Evolutionary conservation across 1,140 invertebrate species (phyloP).

Genomic region (Bacillus rossius): DNA sequence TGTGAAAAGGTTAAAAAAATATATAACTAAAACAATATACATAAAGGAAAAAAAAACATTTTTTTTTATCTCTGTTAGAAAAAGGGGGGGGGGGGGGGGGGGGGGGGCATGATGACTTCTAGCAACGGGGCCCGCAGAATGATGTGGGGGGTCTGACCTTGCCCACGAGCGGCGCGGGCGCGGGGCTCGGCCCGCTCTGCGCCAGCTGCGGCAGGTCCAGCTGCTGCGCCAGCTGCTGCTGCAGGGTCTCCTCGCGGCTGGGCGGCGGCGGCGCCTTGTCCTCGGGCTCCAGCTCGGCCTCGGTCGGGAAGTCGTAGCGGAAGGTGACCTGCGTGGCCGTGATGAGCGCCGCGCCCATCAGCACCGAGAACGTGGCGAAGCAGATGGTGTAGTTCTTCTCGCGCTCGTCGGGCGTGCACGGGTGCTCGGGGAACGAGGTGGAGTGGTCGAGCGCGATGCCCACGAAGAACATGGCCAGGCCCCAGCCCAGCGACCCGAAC

Average conservation of each 20-base stretch:
- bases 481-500: constrained; percentile 98
- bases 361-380: constrained; percentile 94
- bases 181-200: constrained; percentile 49
- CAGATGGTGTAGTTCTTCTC: constrained; percentile 99
- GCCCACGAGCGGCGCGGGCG: constrained; percentile 48
- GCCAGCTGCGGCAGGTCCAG: constrained; percentile 70
- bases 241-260: constrained; percentile 64
- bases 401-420: constrained; percentile 78
- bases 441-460: constrained; percentile 98
- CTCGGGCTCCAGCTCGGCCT: constrained; percentile 23
- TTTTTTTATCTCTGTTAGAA: too few relatives aligned
- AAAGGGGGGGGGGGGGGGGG: too few relatives aligned
- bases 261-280: constrained; percentile 44
- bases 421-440: constrained; percentile 81
- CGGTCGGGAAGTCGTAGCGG: constrained; percentile 44
- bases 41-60: too few relatives aligned
- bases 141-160: constrained; percentile 43
- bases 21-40: too few relatives aligned
- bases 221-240: constrained; percentile 74
- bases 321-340: constrained; percentile 75
- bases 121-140: too few relatives aligned
- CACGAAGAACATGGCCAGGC: constrained; percentile 96
- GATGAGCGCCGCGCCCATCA: constrained; percentile 93
- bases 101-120: too few relatives aligned
- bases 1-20: too few relatives aligned